phyloP scores from a whole-genome alignment of 2,888 invertebrate species.

The Synergus japonicus region DNA sequence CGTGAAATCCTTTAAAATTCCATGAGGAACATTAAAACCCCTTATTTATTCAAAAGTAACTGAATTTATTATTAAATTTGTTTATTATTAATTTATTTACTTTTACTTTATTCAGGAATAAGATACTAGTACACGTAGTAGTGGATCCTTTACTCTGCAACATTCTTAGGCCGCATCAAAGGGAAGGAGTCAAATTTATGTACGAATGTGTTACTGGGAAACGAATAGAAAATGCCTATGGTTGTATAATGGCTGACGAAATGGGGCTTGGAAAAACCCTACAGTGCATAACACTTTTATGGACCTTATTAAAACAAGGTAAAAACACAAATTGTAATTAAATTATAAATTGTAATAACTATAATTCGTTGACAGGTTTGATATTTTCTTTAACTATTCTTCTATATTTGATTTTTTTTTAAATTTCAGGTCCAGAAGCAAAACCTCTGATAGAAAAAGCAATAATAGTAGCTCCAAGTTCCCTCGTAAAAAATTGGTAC shows the following conservation, averaged over 20 bases:
- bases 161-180: conserved; percentile 96
- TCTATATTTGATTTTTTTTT: neutral
- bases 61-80: neutral
- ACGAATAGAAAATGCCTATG: conserved; percentile 90
- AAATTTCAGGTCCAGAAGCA: conserved; percentile 87
- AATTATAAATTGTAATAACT: conserved; percentile 1
- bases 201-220: conserved; percentile 98
- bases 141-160: conserved; percentile 96
- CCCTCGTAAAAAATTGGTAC: conserved; percentile 99
- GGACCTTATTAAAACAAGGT: conserved; percentile 93
- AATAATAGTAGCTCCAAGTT: conserved; percentile 97
- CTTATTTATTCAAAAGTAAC: neutral
- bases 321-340: conserved; percentile 17
- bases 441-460: conserved; percentile 94
- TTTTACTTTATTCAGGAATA: conserved; percentile 77
- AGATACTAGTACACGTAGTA: conserved; percentile 93
- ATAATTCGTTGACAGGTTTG: too few relatives aligned
- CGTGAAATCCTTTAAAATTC: too few relatives aligned
- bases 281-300: conserved; percentile 96
- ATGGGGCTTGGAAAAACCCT: conserved; percentile 99
- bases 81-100: conserved; percentile 32
- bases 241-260: conserved; percentile 99
- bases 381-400: neutral
- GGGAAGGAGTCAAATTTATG: conserved; percentile 99
- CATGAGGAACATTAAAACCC: too few relatives aligned